phyloP scores from a whole-genome alignment of 2,888 invertebrate species.

The Tetramorium bicarinatum region DNA sequence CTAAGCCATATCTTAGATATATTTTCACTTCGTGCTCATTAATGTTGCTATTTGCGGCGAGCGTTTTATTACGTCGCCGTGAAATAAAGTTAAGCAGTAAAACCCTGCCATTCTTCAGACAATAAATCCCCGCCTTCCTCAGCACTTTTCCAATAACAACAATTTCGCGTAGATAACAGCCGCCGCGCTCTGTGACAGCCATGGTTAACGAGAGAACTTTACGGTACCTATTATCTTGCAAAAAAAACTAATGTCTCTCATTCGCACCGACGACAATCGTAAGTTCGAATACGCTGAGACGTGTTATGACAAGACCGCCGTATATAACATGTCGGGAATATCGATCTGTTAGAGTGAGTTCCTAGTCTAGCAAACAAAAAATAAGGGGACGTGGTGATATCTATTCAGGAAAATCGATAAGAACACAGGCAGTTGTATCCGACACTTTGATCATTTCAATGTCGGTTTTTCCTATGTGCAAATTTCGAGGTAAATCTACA shows the following conservation, averaged over 20 bases:
- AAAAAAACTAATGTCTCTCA: slow-evolving; percentile 43
- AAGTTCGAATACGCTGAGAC: slow-evolving; percentile 19
- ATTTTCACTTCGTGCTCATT: slow-evolving; percentile 49
- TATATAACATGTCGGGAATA: slow-evolving; percentile 31
- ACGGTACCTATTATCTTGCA: slow-evolving; percentile 47
- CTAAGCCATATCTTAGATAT: slow-evolving; percentile 39
- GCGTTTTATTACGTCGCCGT: slow-evolving; percentile 44
- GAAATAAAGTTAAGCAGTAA: slow-evolving; percentile 53
- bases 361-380: slow-evolving; percentile 14
- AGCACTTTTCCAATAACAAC: slow-evolving; percentile 56
- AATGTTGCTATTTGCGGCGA: slow-evolving; percentile 47
- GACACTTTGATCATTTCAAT: neutral
- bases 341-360: slow-evolving; percentile 18
- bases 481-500: neutral
- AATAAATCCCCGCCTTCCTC: slow-evolving; percentile 47
- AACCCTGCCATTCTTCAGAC: slow-evolving; percentile 41
- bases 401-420: slow-evolving; percentile 3
- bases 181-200: slow-evolving; percentile 33
- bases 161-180: slow-evolving; percentile 55
- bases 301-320: slow-evolving; percentile 34
- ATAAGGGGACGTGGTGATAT: neutral
- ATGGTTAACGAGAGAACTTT: slow-evolving; percentile 53
- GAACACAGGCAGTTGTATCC: neutral
- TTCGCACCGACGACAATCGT: slow-evolving; percentile 1
- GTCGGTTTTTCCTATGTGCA: neutral